These are phyloP conservation scores for Corydoras sp. DNA, from an alignment of 2,113 vertebrate genomes.

Conservation along the genomic window DNA sequence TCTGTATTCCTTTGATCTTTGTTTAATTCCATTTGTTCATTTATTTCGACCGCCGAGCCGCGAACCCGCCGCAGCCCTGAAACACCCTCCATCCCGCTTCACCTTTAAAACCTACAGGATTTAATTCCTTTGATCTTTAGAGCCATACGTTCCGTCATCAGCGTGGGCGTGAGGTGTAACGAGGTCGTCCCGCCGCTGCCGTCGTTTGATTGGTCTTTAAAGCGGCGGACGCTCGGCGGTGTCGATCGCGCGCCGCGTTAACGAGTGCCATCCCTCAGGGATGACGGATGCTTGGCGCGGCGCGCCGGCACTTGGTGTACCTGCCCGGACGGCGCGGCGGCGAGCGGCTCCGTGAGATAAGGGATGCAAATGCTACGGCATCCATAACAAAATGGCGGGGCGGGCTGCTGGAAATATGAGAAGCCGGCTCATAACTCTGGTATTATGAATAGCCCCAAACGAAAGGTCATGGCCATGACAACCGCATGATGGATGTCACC, in stretches of 20 bases:
- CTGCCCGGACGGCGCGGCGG: constrained; percentile 19
- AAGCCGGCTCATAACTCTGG: constrained; percentile 66
- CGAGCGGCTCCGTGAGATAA: constrained; percentile 32
- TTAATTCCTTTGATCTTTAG: too few species aligned
- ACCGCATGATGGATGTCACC: constrained; percentile 72
- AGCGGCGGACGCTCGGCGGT: background rate
- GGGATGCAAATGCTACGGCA: constrained; percentile 43
- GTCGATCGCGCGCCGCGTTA: background rate
- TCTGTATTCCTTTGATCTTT: too few species aligned
- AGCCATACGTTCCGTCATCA: constrained; percentile 2
- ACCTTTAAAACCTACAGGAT: too few species aligned
- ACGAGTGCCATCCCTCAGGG: too few species aligned
- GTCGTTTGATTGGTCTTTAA: background rate
- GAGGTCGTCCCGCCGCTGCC: background rate
- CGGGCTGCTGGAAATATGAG: constrained; percentile 58
- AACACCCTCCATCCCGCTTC: too few species aligned
- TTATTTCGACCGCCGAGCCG: too few species aligned
- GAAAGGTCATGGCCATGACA: constrained; percentile 76
- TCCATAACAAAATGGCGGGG: constrained; percentile 47
- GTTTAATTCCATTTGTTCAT: too few species aligned
- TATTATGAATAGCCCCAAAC: constrained; percentile 70
- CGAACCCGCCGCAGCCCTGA: too few species aligned
- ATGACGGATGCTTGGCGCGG: too few species aligned
- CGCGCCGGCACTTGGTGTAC: background rate
- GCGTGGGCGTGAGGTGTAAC: constrained; percentile 14